Percentiles rank a stretch among this genome's conserved stretches.
Evolutionary conservation across 2,888 invertebrate species (phyloP).

Genomic region (Pogonocherus hispidulus): DNA sequence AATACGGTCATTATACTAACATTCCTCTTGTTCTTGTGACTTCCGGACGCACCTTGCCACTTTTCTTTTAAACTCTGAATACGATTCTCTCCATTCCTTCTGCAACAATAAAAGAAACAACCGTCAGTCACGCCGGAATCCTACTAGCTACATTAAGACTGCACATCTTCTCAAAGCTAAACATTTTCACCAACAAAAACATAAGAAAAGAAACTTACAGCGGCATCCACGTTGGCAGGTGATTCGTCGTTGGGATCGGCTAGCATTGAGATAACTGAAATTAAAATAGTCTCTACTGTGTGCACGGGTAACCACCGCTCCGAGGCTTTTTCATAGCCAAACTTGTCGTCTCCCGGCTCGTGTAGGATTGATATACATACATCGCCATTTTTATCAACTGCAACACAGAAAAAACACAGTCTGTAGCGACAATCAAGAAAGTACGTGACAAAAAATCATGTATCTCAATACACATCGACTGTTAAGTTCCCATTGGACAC

Average conservation of each 20-base stretch:
- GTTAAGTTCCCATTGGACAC: no score
- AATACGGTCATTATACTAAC: slow-evolving; percentile 78
- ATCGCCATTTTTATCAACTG: slow-evolving; percentile 95
- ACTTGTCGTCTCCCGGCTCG: slow-evolving; percentile 99
- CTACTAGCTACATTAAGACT: no score
- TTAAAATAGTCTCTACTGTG: slow-evolving; percentile 98
- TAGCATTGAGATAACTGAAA: slow-evolving; percentile 99
- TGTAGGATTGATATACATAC: slow-evolving; percentile 99
- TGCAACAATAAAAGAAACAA: slow-evolving; percentile 68
- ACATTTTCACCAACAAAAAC: no score
- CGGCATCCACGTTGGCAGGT: slow-evolving; percentile 99
- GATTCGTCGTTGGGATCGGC: slow-evolving; percentile 99
- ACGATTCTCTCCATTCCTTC: slow-evolving; percentile 99
- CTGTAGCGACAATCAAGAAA: no score
- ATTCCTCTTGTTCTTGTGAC: slow-evolving; percentile 99
- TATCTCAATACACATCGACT: no score
- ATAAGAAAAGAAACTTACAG: slow-evolving; percentile 76
- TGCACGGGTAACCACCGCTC: slow-evolving; percentile 99
- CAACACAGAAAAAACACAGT: slow-evolving; percentile 59
- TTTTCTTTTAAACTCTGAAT: slow-evolving; percentile 97
- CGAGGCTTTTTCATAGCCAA: slow-evolving; percentile 97
- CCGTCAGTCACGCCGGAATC: neutral
- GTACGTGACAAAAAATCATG: no score
- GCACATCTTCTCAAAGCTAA: no score
- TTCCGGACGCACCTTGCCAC: slow-evolving; percentile 98